Percentiles rank a stretch among this genome's conserved stretches.
Evolutionary conservation across 2,888 invertebrate species (phyloP).

Genomic region (Gibbula magus): DNA sequence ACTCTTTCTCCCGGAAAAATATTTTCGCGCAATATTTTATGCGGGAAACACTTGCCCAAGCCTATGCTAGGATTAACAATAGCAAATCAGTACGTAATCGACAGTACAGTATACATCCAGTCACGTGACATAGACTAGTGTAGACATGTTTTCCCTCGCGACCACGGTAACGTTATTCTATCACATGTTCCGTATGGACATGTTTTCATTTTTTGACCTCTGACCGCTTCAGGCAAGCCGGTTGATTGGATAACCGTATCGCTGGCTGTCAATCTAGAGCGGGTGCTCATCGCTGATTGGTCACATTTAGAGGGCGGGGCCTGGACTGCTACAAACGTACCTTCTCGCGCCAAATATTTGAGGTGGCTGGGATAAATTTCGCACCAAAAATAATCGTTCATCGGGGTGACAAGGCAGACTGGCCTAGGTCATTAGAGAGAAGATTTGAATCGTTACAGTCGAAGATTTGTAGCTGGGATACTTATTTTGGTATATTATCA

Average conservation of each 20-base stretch:
- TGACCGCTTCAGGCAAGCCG: conserved; percentile 14
- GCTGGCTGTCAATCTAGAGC: conserved; percentile 12
- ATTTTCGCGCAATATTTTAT: conserved; percentile 5
- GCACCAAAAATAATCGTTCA: background rate
- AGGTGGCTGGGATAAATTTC: conserved; percentile 6
- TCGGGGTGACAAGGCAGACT: background rate
- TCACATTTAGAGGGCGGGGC: conserved; percentile 47
- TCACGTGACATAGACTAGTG: conserved; percentile 25
- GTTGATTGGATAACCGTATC: conserved; percentile 29
- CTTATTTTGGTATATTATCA: too few species aligned
- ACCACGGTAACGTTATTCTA: conserved; percentile 1
- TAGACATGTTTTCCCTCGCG: conserved; percentile 33
- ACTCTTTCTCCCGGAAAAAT: background rate
- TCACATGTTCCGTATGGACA: conserved; percentile 30
- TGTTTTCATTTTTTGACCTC: conserved; percentile 32
- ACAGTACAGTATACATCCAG: background rate
- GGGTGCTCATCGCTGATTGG: conserved; percentile 48
- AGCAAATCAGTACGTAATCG: background rate
- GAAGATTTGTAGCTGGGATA: too few species aligned
- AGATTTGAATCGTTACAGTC: too few species aligned
- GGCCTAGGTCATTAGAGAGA: too few species aligned
- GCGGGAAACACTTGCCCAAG: conserved; percentile 22
- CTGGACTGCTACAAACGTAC: conserved; percentile 49
- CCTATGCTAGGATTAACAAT: background rate
- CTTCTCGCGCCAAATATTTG: conserved; percentile 65